Evolutionary conservation across 1,140 invertebrate species (phyloP), one percentile per base, ranked within the genome.

Genomic region (Steinernema feltiae): DNA sequence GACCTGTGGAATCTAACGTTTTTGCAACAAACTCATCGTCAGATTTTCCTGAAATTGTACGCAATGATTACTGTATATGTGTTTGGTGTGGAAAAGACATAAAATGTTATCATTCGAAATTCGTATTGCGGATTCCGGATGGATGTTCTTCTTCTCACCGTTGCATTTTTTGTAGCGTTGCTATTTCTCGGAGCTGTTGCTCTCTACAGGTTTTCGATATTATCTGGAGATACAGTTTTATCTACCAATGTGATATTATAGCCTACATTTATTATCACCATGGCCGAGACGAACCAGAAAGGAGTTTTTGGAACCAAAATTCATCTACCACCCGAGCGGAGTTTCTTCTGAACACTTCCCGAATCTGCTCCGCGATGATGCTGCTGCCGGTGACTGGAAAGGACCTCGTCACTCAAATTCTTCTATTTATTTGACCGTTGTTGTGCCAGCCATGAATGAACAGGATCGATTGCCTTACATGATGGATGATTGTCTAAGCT

Each of bases 391-490:
- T 21, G 53, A 63, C 24, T 63, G 53, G 53, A 63, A 63, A 7
- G 53, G 53, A 21, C 53, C 53, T 3, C 53, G 53, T 63, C 53
- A 63, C 24, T n/a, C 53, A 21, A 63, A 63, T 27, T 63, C 53
- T 3, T 63, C 53, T 3, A 63, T 63, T 27, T 63, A 63, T 21
- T 27, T 85, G 1, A 77, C 80, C 17, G 80, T 85, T 7, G 70
- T 85, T 53, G 76, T 85, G 69, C 84, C 84, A 7, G 84, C 85
- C 18, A 85, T 85, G 83, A 85, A 85, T 74, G 84, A 85, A 72
- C 72, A 78, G 46, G 75, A 82, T 53, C 53, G 84, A 72, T 63
- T 85, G 0, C 83, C 80, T 30, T 35, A 41, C 1, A 85, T 86
- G 85, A 72, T 85, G 12, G 81, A 86, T 30, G 82, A 83, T 30